These are phyloP conservation scores for Conomelus anceps DNA, from an alignment of 2,888 invertebrate genomes.

Conservation along the genomic window DNA sequence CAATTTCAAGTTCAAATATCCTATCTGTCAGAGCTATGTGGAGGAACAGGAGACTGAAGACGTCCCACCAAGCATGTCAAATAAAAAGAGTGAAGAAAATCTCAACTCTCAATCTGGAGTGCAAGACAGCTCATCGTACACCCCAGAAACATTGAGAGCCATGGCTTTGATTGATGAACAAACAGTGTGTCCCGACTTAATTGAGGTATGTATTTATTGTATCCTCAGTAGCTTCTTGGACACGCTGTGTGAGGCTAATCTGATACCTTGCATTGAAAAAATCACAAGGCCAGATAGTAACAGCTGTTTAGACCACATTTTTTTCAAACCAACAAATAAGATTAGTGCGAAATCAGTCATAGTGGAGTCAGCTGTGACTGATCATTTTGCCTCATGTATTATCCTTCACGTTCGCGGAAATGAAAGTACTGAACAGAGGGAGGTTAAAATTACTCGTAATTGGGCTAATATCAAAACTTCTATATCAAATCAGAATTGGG, in stretches of 20 bases:
- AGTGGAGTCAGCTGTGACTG: too few species aligned
- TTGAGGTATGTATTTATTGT: conserved; percentile 50
- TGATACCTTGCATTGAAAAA: too few species aligned
- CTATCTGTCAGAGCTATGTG: conserved; percentile 49
- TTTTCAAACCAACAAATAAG: too few species aligned
- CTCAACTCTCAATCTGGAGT: conserved; percentile 58
- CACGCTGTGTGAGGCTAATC: too few species aligned
- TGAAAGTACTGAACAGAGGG: too few species aligned
- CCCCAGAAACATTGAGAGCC: conserved; percentile 53
- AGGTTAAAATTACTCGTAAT: too few species aligned
- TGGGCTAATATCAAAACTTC: too few species aligned
- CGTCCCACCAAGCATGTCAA: conserved; percentile 40
- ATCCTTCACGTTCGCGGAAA: too few species aligned
- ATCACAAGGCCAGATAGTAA: too few species aligned
- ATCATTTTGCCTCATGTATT: not conserved
- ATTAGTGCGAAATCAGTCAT: too few species aligned
- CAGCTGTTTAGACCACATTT: too few species aligned
- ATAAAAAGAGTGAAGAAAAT: conserved; percentile 62
- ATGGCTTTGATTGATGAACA: conserved; percentile 79
- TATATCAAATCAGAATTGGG: too few species aligned
- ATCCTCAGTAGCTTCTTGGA: not conserved
- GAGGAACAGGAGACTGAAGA: conserved; percentile 53
- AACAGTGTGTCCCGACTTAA: conserved; percentile 86
- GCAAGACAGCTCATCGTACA: conserved; percentile 37
- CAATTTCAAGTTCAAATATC: conserved; percentile 69